Evolutionary conservation across 2,113 vertebrate genomes (phyloP).

Genomic region (Ciconia boyciana): DNA sequence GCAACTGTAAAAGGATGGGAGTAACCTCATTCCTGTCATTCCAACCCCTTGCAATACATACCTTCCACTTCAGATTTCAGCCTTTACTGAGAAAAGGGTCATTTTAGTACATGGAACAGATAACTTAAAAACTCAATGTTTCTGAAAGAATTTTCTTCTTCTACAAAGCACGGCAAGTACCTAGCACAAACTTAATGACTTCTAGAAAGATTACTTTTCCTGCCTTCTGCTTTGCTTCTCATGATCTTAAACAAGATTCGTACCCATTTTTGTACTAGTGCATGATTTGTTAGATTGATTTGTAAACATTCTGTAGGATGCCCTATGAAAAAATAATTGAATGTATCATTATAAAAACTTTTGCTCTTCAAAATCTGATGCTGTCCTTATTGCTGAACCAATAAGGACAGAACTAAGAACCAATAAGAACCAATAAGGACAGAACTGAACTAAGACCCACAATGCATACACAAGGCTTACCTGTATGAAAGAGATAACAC

Average conservation of each 20-base stretch:
- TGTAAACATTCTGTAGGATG: background rate
- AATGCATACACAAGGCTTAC: background rate
- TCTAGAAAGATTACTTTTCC: background rate
- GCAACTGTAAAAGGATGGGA: background rate
- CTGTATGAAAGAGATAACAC: background rate
- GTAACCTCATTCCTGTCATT: background rate
- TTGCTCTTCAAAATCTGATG: background rate
- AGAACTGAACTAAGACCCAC: background rate
- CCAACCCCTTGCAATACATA: background rate
- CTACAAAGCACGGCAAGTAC: background rate
- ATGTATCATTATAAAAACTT: background rate
- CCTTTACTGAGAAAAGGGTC: background rate
- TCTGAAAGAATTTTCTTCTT: background rate
- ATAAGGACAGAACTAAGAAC: too few species aligned
- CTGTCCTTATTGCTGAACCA: background rate
- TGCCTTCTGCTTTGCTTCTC: background rate
- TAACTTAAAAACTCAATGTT: background rate
- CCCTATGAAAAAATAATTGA: background rate
- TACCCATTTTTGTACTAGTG: fast-evolving
- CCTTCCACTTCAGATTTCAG: background rate
- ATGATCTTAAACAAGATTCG: background rate
- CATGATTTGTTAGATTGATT: background rate
- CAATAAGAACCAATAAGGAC: too few species aligned
- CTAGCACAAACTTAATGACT: background rate
- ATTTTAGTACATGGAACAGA: background rate